Evolutionary conservation across 2,113 vertebrate species (phyloP).

Genomic region (Bagarius yarrelli): DNA sequence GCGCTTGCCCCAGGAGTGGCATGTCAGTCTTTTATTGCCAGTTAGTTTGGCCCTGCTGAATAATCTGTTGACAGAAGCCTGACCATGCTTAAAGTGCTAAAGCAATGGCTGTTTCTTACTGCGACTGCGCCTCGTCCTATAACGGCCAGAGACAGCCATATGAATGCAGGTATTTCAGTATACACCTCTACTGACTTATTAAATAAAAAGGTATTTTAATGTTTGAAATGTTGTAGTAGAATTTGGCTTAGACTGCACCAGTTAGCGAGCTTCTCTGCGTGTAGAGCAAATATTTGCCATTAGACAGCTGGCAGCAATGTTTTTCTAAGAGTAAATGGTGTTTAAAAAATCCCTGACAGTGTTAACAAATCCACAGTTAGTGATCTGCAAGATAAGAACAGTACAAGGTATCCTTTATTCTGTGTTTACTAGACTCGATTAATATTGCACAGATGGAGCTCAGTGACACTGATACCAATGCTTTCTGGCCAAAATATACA

Average conservation of each 20-base stretch:
- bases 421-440: neutral
- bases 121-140: slow-evolving; percentile 6
- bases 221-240: slow-evolving; percentile 14
- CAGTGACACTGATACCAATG: neutral
- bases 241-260: neutral
- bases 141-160: slow-evolving; percentile 16
- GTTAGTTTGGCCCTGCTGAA: slow-evolving; percentile 28
- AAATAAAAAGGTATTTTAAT: slow-evolving; percentile 22
- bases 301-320: slow-evolving; percentile 23
- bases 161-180: slow-evolving; percentile 35
- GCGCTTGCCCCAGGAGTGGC: slow-evolving; percentile 17
- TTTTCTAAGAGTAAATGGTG: slow-evolving; percentile 18
- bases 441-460: neutral
- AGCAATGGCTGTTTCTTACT: slow-evolving; percentile 27
- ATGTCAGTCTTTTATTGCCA: slow-evolving; percentile 38
- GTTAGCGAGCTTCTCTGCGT: slow-evolving; percentile 1
- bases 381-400: slow-evolving; percentile 1
- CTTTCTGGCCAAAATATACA: too few species aligned
- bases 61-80: slow-evolving; percentile 28
- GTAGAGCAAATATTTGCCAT: slow-evolving; percentile 41
- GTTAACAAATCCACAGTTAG: neutral
- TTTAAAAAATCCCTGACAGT: slow-evolving; percentile 17
- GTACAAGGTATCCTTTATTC: neutral
- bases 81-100: slow-evolving; percentile 9
- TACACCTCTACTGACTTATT: neutral